Evolutionary conservation across 2,797 vertebrate genomes (phyloP), one percentile per base, ranked within the genome.

Genomic region (Myotis findleyi): DNA sequence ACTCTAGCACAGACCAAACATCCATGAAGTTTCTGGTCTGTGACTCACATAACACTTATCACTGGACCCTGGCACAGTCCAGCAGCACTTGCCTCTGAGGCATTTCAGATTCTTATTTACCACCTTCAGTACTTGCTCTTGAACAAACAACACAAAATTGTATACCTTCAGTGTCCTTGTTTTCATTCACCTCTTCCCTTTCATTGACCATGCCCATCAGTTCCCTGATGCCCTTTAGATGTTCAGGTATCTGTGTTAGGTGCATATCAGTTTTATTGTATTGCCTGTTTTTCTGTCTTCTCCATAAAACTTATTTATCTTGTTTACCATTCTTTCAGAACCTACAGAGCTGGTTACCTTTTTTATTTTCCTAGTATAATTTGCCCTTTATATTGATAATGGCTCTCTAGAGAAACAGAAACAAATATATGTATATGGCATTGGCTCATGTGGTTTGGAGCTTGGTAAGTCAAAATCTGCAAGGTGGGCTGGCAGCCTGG

Each of bases 1-100:
- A 4, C 17, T 80, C 7, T n/a, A 62, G 41, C 57, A 11, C 0
- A 90, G 25, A 51, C 33, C 36, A 55, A 84, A 55, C 20, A 47
- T 33, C 7, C 51, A 9, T 84, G 66, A 69, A 17, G 53, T 38
- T 33, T 83, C 44, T 62, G 25, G 72, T 69, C 72, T 53, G 21
- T 38, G 76, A 62, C n/a, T 90, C 25, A 68, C 12, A 25, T 59
- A 44, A 17, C 16, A 72, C 33, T 68, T 62, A 57, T 79, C 44
- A 0, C 0, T 8, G 11, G 23, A 11, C 5, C 13, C 4, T 51
- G 18, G 16, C 20, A n/a, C 11, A 25, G 57, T 53, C 44, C n/a
- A 17, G n/a, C 10, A 76, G 17, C 6, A 49, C 33, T 89, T 47
- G 8, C 5, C 2, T n/a, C 30, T 53, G 41, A 14, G 9, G 7